A percentile compares a stretch with the other conserved stretches of the same genome.
Conservation (phyloP, 2,888 invertebrate genomes). For the Steromphala cineraria region DNA sequence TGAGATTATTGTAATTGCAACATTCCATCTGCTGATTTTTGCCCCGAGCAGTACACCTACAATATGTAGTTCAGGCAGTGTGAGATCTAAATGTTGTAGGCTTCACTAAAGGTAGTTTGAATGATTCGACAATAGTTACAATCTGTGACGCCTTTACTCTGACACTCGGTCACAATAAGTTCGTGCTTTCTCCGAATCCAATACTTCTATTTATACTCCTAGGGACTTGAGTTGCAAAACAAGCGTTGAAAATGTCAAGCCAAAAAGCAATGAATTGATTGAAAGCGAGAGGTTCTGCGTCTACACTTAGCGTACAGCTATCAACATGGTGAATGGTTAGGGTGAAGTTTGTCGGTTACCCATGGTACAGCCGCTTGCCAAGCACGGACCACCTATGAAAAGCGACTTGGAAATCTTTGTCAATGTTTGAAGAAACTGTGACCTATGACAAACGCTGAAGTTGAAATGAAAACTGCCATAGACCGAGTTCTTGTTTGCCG, state of each 20-base stretch:
- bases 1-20: neutral
- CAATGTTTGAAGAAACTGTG: neutral
- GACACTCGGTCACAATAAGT: too few relatives aligned
- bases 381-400: neutral
- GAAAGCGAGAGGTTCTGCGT: neutral
- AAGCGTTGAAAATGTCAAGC: neutral
- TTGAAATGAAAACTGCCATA: slow-evolving; percentile 1
- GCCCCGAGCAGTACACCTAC: neutral
- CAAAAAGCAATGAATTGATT: neutral
- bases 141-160: too few relatives aligned
- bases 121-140: too few relatives aligned
- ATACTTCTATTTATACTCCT: neutral
- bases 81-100: too few relatives aligned
- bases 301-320: neutral
- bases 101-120: too few relatives aligned
- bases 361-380: too few relatives aligned
- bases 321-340: neutral
- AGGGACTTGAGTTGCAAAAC: neutral
- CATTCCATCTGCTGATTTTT: neutral
- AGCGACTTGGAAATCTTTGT: neutral
- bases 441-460: neutral
- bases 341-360: neutral
- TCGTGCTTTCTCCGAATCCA: too few relatives aligned
- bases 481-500: too few relatives aligned
- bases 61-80: too few relatives aligned